These are phyloP conservation scores for Leptinotarsa lineolata DNA, from an alignment of 1,140 invertebrate species.

Conservation along the genomic window DNA sequence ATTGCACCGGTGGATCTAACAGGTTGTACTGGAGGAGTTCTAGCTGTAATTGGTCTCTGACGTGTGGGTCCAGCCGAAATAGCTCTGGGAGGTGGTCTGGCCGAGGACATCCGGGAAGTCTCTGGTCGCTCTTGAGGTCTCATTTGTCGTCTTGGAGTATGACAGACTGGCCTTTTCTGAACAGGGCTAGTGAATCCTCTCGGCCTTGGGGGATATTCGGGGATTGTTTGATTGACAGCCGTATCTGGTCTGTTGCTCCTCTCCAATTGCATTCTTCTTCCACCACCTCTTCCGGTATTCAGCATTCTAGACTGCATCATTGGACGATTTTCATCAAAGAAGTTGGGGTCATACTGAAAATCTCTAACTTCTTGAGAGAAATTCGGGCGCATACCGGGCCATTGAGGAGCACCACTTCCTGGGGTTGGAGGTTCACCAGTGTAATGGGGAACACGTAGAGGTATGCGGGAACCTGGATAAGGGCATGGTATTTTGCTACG, in stretches of 20 bases:
- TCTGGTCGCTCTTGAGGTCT: background rate
- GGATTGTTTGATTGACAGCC: background rate
- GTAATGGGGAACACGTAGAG: background rate
- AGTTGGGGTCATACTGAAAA: background rate
- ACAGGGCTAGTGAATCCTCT: background rate
- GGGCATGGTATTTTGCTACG: background rate
- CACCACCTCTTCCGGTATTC: background rate
- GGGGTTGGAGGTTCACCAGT: background rate
- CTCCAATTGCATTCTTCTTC: background rate
- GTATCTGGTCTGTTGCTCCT: background rate
- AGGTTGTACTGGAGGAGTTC: background rate
- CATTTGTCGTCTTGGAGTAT: background rate
- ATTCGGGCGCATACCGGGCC: background rate
- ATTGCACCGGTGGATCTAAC: constrained; percentile 1
- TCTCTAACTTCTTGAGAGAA: background rate
- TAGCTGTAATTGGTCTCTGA: background rate
- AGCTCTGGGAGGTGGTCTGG: background rate
- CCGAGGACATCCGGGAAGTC: background rate
- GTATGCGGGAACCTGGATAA: background rate
- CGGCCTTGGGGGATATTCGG: background rate
- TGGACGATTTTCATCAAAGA: constrained; percentile 11
- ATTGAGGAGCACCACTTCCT: background rate
- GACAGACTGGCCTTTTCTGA: background rate
- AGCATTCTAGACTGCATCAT: background rate
- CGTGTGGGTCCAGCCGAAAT: background rate